Evolutionary conservation across 2,113 vertebrate genomes (phyloP).

Genomic region (Anoura caudifer): DNA sequence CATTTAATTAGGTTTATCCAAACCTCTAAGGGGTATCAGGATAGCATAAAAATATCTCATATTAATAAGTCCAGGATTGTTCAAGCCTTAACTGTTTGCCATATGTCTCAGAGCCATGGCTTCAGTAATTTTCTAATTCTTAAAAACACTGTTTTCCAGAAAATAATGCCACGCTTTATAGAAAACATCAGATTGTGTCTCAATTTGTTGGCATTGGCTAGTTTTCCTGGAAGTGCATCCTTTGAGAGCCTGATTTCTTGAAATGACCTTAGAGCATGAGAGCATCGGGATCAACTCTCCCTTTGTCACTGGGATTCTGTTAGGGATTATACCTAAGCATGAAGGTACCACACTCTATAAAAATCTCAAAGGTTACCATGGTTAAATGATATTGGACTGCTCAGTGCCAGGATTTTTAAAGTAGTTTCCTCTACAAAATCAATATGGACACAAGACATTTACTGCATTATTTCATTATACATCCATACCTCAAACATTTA

Average conservation of each 20-base stretch:
- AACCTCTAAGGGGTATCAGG: background rate
- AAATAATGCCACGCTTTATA: background rate
- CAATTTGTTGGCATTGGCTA: background rate
- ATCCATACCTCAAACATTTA: conserved; percentile 60
- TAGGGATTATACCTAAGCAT: conserved; percentile 24
- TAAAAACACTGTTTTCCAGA: background rate
- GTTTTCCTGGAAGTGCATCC: conserved; percentile 21
- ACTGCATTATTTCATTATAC: conserved; percentile 58
- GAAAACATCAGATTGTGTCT: background rate
- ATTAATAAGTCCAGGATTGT: background rate
- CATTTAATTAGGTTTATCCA: background rate
- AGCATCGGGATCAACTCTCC: conserved; percentile 49
- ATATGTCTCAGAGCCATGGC: background rate
- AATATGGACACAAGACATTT: conserved; percentile 66
- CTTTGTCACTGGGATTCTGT: background rate
- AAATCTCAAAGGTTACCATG: conserved; percentile 25
- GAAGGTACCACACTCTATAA: background rate
- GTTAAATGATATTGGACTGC: conserved; percentile 6
- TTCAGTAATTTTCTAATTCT: background rate
- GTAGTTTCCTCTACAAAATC: conserved; percentile 70
- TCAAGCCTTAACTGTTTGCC: background rate
- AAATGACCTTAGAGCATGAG: background rate
- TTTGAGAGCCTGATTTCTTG: background rate
- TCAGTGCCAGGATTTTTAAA: conserved; percentile 53
- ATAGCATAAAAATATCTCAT: background rate